Evolutionary conservation across 2,797 vertebrate species (phyloP).

Genomic region (Carcharodon carcharias): DNA sequence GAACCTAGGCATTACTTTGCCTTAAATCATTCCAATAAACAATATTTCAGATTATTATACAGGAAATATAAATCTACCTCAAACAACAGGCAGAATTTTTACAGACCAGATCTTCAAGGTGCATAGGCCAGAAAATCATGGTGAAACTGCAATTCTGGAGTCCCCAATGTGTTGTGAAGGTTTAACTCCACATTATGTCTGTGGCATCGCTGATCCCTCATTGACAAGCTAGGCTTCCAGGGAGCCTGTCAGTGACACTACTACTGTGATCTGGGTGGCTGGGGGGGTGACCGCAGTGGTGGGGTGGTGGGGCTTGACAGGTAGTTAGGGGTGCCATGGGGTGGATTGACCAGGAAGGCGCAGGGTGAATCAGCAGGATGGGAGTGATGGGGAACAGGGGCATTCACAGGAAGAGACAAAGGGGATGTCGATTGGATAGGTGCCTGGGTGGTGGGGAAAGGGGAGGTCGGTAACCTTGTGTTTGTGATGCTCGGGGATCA

Average conservation of each 20-base stretch:
- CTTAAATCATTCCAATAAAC: not conserved
- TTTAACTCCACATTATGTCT: not conserved
- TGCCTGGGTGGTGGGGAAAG: too few species aligned
- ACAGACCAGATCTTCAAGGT: not conserved
- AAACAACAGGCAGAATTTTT: not conserved
- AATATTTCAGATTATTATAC: not conserved
- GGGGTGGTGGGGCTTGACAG: too few species aligned
- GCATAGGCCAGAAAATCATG: not conserved
- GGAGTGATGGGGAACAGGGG: too few species aligned
- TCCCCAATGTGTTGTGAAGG: not conserved
- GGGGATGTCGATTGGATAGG: not conserved
- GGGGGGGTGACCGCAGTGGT: fast-evolving
- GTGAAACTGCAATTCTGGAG: not conserved
- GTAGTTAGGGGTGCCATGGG: not conserved
- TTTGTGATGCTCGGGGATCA: not conserved
- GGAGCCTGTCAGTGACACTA: not conserved
- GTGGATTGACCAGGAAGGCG: not conserved
- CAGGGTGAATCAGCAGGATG: too few species aligned
- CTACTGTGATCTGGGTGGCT: not conserved
- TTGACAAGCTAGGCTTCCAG: not conserved
- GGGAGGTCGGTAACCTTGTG: not conserved
- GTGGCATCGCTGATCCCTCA: not conserved
- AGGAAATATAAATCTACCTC: not conserved
- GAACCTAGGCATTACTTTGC: too few species aligned
- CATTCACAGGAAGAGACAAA: too few species aligned